Evolutionary conservation across 2,888 invertebrate species (phyloP).

Genomic region (Dynastes hyllus): DNA sequence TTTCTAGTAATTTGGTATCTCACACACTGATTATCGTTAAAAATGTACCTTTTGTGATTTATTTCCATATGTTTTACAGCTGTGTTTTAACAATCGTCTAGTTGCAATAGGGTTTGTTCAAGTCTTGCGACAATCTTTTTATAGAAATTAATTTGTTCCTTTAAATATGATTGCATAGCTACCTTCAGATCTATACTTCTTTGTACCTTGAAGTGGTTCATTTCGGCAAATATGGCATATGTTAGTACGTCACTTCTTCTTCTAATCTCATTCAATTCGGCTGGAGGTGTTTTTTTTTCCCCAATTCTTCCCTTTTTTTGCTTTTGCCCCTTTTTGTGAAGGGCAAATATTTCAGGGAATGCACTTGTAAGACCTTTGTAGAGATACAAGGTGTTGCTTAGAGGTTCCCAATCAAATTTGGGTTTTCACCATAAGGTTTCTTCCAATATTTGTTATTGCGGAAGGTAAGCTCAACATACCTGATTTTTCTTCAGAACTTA

Average conservation of each 20-base stretch:
- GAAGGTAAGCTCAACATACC: conserved; percentile 82
- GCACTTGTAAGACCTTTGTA: conserved; percentile 94
- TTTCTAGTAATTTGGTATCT: conserved; percentile 36
- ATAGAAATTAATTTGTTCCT: conserved; percentile 94
- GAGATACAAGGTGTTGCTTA: conserved; percentile 92
- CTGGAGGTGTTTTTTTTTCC: no score
- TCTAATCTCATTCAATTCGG: conserved; percentile 86
- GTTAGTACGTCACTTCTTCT: conserved; percentile 93
- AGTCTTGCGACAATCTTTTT: conserved; percentile 86
- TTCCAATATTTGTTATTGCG: conserved; percentile 88
- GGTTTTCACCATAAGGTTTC: no score
- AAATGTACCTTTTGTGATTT: neutral
- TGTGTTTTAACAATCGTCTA: conserved; percentile 24
- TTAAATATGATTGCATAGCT: conserved; percentile 89
- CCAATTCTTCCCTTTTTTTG: no score
- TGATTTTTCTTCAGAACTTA: conserved; percentile 83
- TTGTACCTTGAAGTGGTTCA: conserved; percentile 93
- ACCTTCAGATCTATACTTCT: conserved; percentile 88
- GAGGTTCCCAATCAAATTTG: conserved; percentile 91
- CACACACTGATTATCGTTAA: neutral
- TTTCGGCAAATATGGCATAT: conserved; percentile 94
- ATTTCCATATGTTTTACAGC: neutral
- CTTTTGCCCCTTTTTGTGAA: no score
- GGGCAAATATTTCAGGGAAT: conserved; percentile 92
- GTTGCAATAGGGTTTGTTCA: conserved; percentile 67